Evolutionary conservation across 1,140 invertebrate genomes (phyloP).

Genomic region (Batillaria attramentaria): DNA sequence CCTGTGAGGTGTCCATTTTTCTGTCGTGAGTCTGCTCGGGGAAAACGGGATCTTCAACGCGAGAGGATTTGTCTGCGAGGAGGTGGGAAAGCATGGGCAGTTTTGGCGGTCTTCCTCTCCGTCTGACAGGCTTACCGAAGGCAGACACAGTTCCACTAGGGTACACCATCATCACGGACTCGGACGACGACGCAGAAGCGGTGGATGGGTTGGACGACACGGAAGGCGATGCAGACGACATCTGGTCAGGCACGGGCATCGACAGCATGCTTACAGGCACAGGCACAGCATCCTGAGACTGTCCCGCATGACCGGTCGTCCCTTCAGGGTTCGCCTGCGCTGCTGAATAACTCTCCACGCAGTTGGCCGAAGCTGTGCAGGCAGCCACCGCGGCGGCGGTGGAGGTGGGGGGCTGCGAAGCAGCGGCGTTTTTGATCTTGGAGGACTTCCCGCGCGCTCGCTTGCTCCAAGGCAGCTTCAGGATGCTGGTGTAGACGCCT

Average conservation of each 20-base stretch:
- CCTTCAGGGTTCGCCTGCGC: neutral
- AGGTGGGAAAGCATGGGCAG: conserved; percentile 56
- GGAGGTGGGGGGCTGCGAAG: conserved; percentile 14
- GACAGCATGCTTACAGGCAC: too few species aligned
- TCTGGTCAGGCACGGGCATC: conserved; percentile 35
- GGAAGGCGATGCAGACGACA: neutral
- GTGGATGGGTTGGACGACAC: neutral
- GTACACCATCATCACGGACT: conserved; percentile 62
- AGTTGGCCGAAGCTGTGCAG: neutral
- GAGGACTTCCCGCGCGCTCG: conserved; percentile 53
- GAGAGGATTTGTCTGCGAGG: conserved; percentile 43
- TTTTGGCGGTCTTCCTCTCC: conserved; percentile 62
- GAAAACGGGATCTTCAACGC: conserved; percentile 18
- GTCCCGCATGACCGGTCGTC: neutral
- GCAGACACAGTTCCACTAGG: conserved; percentile 47
- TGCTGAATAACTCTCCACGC: neutral
- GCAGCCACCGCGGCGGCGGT: neutral
- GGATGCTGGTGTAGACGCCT: conserved; percentile 66
- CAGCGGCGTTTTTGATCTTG: conserved; percentile 33
- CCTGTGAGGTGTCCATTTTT: too few species aligned
- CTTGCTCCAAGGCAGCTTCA: conserved; percentile 64
- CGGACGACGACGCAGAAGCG: conserved; percentile 31
- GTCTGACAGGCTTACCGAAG: conserved; percentile 52
- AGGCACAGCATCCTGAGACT: neutral
- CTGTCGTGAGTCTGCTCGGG: too few species aligned